Base-by-base conservation (phyloP, 1,140 invertebrate genomes). In the Drosophila sucinea region DNA sequence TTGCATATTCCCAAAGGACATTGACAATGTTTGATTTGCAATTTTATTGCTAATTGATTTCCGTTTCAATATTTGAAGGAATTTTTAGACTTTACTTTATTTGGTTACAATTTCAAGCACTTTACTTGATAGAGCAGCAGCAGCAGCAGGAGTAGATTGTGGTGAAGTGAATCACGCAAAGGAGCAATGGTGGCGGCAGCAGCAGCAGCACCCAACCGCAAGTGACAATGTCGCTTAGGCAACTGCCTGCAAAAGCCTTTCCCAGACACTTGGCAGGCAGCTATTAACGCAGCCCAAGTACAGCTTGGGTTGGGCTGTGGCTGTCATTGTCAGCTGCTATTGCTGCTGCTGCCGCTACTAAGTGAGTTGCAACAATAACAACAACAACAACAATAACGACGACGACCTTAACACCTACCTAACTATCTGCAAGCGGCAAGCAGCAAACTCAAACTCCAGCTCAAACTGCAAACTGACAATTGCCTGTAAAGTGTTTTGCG, bases 31-130 rank as follows among this genome's bases (percentile, higher is more conserved):
- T 89, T 78, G 70, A 58, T 79, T 77, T 78, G 30, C 77, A 75
- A 84, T 84, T 84, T 77, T 84, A 89, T 89, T 84, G 79, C 80
- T 84, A 89, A 89, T 89, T 89, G 84, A 81, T 89, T 89, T 81
- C 73, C 73, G 77, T 33, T 38, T 25, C 17, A 35, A 32, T 30
- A 57, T 35, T 29, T 41, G 40, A 55, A 17, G 25, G 35, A 54
- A 65, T 47, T 10, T 27, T 44, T 17, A n/a, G 44, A 35, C 10
- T 35, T 10, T 44, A 30, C 30, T 30, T 56, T 32, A 1, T 56
- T 56, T 6, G 23, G 17, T 47, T 25, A 47, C 44, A 47, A 47
- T 23, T 27, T 51, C 4, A 23, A 30, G 29, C 54, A 55, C 54
- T 55, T 55, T 55, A 27, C 54, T 1, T 17, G n/a, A 35, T 11